Evolutionary conservation across 2,113 vertebrate genomes (phyloP), one percentile per base, ranked within the genome.

Genomic region (Gallinago media): DNA sequence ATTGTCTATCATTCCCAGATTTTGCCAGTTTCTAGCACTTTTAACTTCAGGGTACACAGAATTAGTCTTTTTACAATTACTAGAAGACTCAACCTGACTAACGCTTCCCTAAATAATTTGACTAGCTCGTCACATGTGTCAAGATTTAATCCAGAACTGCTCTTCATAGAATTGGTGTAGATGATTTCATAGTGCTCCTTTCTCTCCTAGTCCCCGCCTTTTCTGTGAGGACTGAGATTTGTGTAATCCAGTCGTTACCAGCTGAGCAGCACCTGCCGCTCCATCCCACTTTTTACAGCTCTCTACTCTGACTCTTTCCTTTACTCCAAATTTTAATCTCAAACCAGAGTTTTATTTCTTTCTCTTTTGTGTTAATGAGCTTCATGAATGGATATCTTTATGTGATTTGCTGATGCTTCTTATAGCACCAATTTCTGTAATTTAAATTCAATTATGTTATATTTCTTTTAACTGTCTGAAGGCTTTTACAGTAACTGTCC

Each of bases 251-350:
- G 29, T 10, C 65, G 23, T 63, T 90, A 36, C 8, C 71, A 80
- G 21, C 27, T n/a, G 63, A 20, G 34, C 20, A 90, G 47, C 38
- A 31, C 62, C 36, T 61, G 18, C 26, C n/a, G 59, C 58, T 85
- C 42, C 47, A 59, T 58, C 27, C 38, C 26, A 52, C 31, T 73
- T 73, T 61, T 70, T 87, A 71, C 38, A 63, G 40, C n/a, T 65
- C 32, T 92, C 12, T 52, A 50, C 52, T 88, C 91, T 50, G 26
- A 85, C 13, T 77, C 38, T 58, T 87, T 36, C 49, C 22, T 31
- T 77, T 89, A 47, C 71, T 94, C 88, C 42, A 72, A 82, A 87
- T 75, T 62, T 89, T 92, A 72, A 68, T 86, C 46, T 76, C 44
- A 72, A 70, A 78, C 29, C 19, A 75, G 75, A 65, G 4, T 58